These are phyloP conservation scores for Dysdera silvatica DNA, from an alignment of 1,140 invertebrate species.

Conservation along the genomic window DNA sequence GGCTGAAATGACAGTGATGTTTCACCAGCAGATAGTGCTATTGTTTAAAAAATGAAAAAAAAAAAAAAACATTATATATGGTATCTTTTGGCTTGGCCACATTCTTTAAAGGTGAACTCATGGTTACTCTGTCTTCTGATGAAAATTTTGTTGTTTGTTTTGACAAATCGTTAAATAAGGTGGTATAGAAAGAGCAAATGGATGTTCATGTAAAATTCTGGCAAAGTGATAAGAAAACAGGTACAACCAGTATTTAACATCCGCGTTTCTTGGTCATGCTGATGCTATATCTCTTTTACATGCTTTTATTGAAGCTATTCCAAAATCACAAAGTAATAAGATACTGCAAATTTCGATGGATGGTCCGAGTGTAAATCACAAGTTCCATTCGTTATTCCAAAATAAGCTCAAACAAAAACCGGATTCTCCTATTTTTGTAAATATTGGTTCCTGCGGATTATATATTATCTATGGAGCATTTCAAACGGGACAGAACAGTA, in stretches of 20 bases:
- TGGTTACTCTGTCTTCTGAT: no score
- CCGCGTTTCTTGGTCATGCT: neutral
- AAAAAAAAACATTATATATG: no score
- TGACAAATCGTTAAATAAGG: no score
- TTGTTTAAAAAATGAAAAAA: no score
- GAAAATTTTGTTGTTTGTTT: no score
- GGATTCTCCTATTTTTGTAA: neutral
- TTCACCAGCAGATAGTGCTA: no score
- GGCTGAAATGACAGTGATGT: no score
- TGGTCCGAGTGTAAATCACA: neutral
- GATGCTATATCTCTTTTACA: neutral
- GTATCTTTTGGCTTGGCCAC: no score
- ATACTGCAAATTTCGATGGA: neutral
- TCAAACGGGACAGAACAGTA: neutral
- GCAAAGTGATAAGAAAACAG: no score
- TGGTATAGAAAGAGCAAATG: no score
- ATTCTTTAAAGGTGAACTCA: no score
- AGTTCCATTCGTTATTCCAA: neutral
- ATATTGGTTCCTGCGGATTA: conserved; percentile 4
- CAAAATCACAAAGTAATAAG: neutral
- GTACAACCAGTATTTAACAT: neutral
- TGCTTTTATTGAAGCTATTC: neutral
- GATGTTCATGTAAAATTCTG: no score
- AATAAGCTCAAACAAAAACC: neutral
- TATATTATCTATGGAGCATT: neutral